Evolutionary conservation across 2,888 invertebrate genomes (phyloP).

Genomic region (Clunio marinus): DNA sequence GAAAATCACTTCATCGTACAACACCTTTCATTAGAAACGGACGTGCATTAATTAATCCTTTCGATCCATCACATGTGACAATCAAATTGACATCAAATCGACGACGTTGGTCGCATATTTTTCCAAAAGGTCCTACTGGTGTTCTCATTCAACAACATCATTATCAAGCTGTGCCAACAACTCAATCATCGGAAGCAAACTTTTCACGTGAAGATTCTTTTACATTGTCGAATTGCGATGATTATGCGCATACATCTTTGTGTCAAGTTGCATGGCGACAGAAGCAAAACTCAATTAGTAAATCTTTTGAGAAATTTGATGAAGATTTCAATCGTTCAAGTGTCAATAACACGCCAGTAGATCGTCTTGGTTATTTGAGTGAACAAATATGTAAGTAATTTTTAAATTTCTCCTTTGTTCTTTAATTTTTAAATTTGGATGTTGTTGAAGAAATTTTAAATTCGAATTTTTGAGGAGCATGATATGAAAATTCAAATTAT

Average conservation of each 20-base stretch:
- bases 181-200: neutral
- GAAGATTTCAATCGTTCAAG: constrained; percentile 24
- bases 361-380: constrained; percentile 3
- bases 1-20: constrained; percentile 50
- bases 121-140: constrained; percentile 91
- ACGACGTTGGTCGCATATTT: constrained; percentile 96
- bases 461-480: too few species aligned
- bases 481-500: too few species aligned
- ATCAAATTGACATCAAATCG: constrained; percentile 93
- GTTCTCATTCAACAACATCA: constrained; percentile 91
- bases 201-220: constrained; percentile 41
- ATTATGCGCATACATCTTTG: constrained; percentile 48
- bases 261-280: constrained; percentile 41
- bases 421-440: too few species aligned
- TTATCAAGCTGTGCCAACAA: constrained; percentile 75
- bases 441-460: too few species aligned
- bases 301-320: constrained; percentile 24
- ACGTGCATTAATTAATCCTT: constrained; percentile 90
- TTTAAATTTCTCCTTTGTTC: too few species aligned
- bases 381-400: constrained; percentile 11
- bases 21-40: constrained; percentile 67
- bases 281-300: neutral
- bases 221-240: constrained; percentile 44
- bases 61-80: constrained; percentile 95
- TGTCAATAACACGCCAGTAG: constrained; percentile 28